Evolutionary conservation across 2,888 invertebrate genomes (phyloP).

Genomic region (Limnephilus lunatus): DNA sequence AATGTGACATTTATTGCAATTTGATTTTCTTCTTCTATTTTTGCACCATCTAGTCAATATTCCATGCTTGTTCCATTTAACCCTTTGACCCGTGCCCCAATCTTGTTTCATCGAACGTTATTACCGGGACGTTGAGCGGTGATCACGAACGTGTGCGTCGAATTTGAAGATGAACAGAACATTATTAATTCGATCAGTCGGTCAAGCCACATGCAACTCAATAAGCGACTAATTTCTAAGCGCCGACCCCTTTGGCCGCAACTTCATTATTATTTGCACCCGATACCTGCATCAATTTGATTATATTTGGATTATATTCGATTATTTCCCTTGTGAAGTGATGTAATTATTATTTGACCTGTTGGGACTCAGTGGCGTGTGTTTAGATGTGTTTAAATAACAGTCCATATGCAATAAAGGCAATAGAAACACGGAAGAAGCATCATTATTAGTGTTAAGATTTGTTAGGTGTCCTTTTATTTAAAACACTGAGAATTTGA

Average conservation of each 20-base stretch:
- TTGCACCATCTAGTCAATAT: not conserved
- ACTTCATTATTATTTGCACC: not conserved
- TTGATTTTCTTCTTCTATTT: too few relatives aligned
- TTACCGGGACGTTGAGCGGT: not conserved
- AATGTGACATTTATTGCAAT: too few relatives aligned
- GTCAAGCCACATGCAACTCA: not conserved
- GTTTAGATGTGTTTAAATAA: too few relatives aligned
- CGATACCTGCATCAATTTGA: not conserved
- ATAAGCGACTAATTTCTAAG: not conserved
- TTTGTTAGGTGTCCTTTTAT: too few relatives aligned
- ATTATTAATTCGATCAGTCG: not conserved
- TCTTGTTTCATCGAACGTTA: not conserved
- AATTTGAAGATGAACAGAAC: too few relatives aligned
- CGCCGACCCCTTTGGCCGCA: not conserved
- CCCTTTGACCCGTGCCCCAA: not conserved
- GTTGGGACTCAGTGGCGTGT: too few relatives aligned
- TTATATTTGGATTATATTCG: not conserved
- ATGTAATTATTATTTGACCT: too few relatives aligned
- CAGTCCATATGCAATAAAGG: too few relatives aligned
- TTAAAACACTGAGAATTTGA: too few relatives aligned
- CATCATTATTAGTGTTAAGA: too few relatives aligned
- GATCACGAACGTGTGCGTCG: not conserved
- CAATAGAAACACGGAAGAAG: too few relatives aligned
- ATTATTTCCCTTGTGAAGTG: not conserved
- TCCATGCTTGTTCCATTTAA: not conserved